Conservation (phyloP, 2,113 vertebrate species). For the Albula goreensis region DNA sequence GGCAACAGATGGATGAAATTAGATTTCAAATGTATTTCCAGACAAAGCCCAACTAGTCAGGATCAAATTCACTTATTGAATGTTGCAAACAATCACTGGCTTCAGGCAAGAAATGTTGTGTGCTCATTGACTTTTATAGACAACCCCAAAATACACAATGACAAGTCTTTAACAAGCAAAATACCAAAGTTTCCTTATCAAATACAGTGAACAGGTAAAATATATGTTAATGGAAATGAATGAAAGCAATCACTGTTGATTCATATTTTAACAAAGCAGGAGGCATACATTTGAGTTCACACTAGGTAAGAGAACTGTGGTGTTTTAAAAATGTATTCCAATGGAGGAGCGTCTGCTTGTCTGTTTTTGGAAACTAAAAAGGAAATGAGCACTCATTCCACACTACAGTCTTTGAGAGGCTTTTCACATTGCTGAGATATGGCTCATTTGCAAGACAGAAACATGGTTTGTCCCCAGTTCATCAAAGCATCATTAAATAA, state of each 20-base stretch:
- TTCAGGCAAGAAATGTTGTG: not conserved
- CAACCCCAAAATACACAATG: not conserved
- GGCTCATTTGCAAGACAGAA: not conserved
- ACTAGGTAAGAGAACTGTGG: not conserved
- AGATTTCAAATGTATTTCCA: not conserved
- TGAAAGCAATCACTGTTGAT: not conserved
- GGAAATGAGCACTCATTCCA: not conserved
- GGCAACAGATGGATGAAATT: not conserved
- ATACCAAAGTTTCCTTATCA: not conserved
- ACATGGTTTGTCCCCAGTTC: not conserved
- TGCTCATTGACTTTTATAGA: not conserved
- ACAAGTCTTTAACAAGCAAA: not conserved
- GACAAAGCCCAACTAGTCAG: not conserved
- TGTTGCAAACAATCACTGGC: not conserved
- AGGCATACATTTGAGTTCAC: not conserved
- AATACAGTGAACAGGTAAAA: not conserved
- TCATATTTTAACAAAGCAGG: not conserved
- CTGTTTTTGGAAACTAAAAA: not conserved
- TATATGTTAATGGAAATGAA: not conserved
- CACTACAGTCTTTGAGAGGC: not conserved
- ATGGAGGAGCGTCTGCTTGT: not conserved
- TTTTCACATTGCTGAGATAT: not conserved
- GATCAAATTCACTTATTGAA: not conserved
- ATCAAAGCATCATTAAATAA: not conserved
- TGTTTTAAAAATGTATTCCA: not conserved